A percentile compares a stretch with the other conserved stretches of the same genome.
Evolutionary conservation across 2,797 vertebrate species (phyloP).

Genomic region (Rhabdomys pumilio): DNA sequence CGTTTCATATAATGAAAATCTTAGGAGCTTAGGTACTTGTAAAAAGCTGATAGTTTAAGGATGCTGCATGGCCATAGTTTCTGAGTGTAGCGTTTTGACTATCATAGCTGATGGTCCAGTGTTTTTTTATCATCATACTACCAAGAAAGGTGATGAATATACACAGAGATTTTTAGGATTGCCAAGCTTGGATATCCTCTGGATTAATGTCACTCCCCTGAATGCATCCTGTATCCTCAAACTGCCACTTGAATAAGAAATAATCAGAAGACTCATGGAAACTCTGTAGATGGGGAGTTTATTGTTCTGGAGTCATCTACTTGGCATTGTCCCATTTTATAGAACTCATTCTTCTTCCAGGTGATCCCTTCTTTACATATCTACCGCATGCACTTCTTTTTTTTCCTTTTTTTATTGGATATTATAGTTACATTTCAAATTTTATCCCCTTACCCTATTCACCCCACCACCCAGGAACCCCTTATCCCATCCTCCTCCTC

Average conservation of each 20-base stretch:
- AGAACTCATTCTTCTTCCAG: background rate
- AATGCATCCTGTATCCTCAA: background rate
- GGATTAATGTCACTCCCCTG: background rate
- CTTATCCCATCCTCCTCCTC: no score
- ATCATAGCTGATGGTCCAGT: background rate
- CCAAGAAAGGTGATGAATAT: background rate
- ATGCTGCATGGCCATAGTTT: background rate
- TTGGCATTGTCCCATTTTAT: constrained; percentile 27
- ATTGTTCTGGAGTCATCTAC: background rate
- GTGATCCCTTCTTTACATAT: background rate
- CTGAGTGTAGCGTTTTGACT: background rate
- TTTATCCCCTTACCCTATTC: no score
- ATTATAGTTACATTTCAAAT: no score
- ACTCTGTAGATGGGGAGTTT: background rate
- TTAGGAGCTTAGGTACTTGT: background rate
- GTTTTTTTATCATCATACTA: constrained; percentile 27
- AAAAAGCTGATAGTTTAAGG: constrained; percentile 19
- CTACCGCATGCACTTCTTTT: background rate
- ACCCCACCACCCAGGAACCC: no score
- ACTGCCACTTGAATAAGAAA: constrained; percentile 4
- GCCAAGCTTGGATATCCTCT: background rate
- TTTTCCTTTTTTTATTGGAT: no score
- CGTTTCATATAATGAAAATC: constrained; percentile 33
- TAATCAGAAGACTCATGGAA: background rate
- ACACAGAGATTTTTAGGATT: constrained; percentile 2